phyloP scores from a whole-genome alignment of 2,113 vertebrate genomes.

The Anguilla rostrata region DNA sequence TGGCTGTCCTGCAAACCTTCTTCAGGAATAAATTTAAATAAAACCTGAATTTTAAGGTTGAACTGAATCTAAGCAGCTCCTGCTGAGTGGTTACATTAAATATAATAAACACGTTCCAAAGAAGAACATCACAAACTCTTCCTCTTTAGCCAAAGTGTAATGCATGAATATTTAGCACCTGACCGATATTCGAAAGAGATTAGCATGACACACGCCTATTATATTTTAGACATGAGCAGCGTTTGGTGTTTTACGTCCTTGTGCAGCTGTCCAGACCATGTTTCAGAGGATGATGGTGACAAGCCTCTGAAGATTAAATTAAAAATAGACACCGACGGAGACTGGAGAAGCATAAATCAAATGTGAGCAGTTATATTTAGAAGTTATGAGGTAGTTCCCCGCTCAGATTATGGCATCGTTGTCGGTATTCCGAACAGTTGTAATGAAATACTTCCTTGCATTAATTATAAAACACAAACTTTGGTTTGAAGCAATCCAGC shows the following conservation, averaged over 20 bases:
- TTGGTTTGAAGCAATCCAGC: background rate
- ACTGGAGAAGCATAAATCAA: background rate
- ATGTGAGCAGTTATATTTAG: background rate
- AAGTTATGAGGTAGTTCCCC: background rate
- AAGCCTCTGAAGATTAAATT: constrained; percentile 3
- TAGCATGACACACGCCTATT: background rate
- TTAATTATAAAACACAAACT: background rate
- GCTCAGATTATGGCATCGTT: background rate
- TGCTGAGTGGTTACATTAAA: background rate
- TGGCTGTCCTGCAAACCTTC: background rate
- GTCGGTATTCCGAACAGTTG: background rate
- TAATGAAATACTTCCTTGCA: background rate
- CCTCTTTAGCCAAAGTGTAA: background rate
- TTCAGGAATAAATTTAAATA: background rate
- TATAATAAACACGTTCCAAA: background rate
- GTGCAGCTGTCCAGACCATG: background rate
- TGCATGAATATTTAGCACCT: background rate
- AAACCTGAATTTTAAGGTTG: background rate
- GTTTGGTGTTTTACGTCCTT: background rate
- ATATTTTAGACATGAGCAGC: background rate
- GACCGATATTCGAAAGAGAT: background rate
- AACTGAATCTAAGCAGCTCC: background rate
- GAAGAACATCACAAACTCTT: background rate
- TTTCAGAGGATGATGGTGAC: constrained; percentile 4
- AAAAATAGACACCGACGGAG: constrained; percentile 15